These are phyloP conservation scores for Spodoptera exigua DNA, from an alignment of 2,888 invertebrate genomes.

Conservation along the genomic window DNA sequence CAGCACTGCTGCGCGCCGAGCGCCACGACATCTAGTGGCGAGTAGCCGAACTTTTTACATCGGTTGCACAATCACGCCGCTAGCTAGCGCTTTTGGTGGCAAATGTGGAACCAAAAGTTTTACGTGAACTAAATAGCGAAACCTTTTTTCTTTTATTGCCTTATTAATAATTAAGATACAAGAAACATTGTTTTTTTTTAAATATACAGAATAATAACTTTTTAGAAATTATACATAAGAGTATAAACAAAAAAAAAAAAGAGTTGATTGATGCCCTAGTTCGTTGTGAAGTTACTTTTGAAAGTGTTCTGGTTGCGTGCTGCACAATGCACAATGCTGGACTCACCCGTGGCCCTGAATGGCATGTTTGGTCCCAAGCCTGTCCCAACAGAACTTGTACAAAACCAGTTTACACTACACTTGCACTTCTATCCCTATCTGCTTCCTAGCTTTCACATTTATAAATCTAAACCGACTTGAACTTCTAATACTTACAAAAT, in stretches of 20 bases:
- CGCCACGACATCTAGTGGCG: conserved; percentile 78
- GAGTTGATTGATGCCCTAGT: too few relatives aligned
- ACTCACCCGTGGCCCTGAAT: conserved; percentile 72
- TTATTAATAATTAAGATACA: too few relatives aligned
- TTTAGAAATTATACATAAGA: too few relatives aligned
- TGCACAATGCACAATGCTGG: conserved; percentile 71
- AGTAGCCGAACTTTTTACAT: conserved; percentile 75
- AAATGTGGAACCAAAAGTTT: neutral
- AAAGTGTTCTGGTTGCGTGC: conserved; percentile 59
- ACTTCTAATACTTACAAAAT: conserved; percentile 2
- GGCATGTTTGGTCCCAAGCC: conserved; percentile 74
- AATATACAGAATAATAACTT: too few relatives aligned
- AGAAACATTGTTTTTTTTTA: too few relatives aligned
- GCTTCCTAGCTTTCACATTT: conserved; percentile 71
- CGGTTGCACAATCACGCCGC: conserved; percentile 63
- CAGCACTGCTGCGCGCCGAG: conserved; percentile 67
- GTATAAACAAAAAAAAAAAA: too few relatives aligned
- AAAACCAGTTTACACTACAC: conserved; percentile 80
- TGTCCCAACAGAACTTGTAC: conserved; percentile 58
- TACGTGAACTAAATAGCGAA: neutral
- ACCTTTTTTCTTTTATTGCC: neutral
- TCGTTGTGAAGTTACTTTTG: conserved; percentile 58
- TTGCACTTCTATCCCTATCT: conserved; percentile 75
- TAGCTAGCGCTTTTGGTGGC: conserved; percentile 34
- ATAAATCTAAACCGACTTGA: conserved; percentile 42